Percentiles rank a stretch among this genome's conserved stretches.
These are phyloP conservation scores for Serrognathus titanus DNA, from an alignment of 2,888 invertebrate genomes.

Conservation along the genomic window DNA sequence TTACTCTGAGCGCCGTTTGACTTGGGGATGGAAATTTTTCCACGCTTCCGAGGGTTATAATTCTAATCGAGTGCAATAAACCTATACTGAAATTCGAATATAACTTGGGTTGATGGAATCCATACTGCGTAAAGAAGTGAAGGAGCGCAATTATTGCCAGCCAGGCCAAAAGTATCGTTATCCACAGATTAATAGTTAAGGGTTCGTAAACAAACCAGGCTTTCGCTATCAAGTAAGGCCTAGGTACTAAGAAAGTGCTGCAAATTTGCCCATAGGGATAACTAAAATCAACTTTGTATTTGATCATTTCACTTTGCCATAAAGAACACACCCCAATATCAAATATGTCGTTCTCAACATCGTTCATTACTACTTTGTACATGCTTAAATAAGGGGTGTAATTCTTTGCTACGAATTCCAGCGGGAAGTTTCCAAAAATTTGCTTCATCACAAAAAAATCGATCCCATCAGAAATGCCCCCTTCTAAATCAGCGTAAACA, in stretches of 20 bases:
- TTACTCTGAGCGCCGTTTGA: conserved; percentile 9
- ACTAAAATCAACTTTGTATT: background rate
- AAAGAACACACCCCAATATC: conserved; percentile 7
- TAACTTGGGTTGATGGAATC: background rate
- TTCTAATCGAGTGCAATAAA: conserved; percentile 4
- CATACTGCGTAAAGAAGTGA: conserved; percentile 2
- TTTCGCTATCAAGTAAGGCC: conserved; percentile 19
- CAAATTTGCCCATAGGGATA: conserved; percentile 14
- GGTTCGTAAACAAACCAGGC: conserved; percentile 23
- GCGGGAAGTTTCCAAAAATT: conserved; percentile 2
- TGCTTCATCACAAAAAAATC: conserved; percentile 7
- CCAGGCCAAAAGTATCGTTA: background rate
- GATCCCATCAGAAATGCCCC: conserved; percentile 7
- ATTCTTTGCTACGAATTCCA: background rate
- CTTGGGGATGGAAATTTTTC: conserved; percentile 2
- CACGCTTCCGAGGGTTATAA: conserved; percentile 7
- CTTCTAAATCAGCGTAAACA: background rate
- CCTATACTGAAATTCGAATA: conserved; percentile 9
- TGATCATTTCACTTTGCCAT: background rate
- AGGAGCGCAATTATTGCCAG: background rate
- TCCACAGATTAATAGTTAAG: conserved; percentile 7
- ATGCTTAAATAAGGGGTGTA: background rate
- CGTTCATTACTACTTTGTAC: background rate
- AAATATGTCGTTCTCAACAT: background rate
- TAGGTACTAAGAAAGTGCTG: conserved; percentile 26